phyloP scores from a whole-genome alignment of 1,140 invertebrate genomes.

The Sipha flava region DNA sequence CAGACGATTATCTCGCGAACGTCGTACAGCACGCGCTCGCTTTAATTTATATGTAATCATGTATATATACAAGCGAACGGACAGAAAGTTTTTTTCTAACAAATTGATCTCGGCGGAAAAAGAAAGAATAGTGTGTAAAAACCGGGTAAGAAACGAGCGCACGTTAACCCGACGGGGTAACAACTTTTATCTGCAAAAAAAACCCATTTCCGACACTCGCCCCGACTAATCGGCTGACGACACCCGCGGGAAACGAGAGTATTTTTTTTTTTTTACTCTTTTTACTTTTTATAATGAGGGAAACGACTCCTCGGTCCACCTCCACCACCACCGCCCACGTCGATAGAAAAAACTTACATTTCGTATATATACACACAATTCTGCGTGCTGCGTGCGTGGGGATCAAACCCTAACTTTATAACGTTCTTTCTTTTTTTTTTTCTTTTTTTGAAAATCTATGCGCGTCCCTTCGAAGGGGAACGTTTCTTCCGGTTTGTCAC shows the following conservation, averaged over 20 bases:
- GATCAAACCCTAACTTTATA: slow-evolving; percentile 25
- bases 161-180: neutral
- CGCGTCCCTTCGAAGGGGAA: neutral
- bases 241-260: slow-evolving; percentile 5
- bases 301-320: slow-evolving; percentile 14
- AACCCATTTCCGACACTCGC: slow-evolving; percentile 17
- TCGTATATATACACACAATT: neutral
- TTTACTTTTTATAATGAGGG: slow-evolving; percentile 31
- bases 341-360: slow-evolving; percentile 5
- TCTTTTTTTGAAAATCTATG: slow-evolving; percentile 9
- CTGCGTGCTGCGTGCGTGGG: neutral
- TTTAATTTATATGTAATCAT: no score
- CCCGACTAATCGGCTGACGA: slow-evolving; percentile 31
- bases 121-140: neutral
- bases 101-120: neutral
- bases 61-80: neutral
- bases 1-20: neutral
- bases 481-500: slow-evolving; percentile 27
- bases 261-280: slow-evolving; percentile 10
- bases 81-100: neutral
- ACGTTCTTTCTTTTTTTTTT: neutral
- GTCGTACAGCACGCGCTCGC: neutral
- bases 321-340: neutral
- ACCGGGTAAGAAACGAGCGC: neutral
- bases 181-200: slow-evolving; percentile 26